Evolutionary conservation across 2,113 vertebrate genomes (phyloP), one percentile per base, ranked within the genome.

Genomic region (Prietella phreatophila): DNA sequence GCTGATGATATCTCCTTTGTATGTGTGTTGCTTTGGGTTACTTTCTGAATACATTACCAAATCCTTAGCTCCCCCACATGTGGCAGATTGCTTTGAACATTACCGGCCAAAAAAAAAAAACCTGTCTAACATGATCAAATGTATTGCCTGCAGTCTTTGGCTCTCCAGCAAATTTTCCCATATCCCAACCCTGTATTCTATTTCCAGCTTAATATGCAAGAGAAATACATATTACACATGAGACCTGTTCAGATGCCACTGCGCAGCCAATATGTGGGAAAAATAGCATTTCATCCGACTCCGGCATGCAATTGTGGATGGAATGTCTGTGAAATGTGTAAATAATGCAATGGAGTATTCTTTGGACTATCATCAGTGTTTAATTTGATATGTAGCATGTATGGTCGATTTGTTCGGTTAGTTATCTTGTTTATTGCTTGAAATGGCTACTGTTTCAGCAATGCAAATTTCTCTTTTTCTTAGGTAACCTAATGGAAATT

Each of bases 101-200:
- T 92, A 93, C 88, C 69, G 27, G 88, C 80, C 20, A 76, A 61
- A 60, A 67, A 67, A 36, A 67, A 53, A 50, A 86, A 82, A 71
- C 14, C 93, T 89, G 91, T 92, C 94, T 91, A 91, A 94, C 90
- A 92, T 92, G 92, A 93, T 94, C 91, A 94, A 93, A 94, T 93
- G 91, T 91, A 63, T 91, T 93, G 90, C 91, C 91, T 89, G 85
- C 91, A 91, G 93, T 89, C 14, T 30, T 93, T 92, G 84, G 89
- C 91, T 93, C 89, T 60, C 27, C 53, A 36, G 83, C 78, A 86
- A 39, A 88, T 69, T 17, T 71, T 71, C 19, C 25, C n/a, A 58
- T 80, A 39, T 81, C 42, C 36, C 75, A 33, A 11, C 78, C 67
- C 33, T 87, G 80, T 84, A 67, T 87, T 87, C 81, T 89, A 88